Evolutionary conservation across 2,797 vertebrate genomes (phyloP).

Genomic region (Phylloscopus collybita): DNA sequence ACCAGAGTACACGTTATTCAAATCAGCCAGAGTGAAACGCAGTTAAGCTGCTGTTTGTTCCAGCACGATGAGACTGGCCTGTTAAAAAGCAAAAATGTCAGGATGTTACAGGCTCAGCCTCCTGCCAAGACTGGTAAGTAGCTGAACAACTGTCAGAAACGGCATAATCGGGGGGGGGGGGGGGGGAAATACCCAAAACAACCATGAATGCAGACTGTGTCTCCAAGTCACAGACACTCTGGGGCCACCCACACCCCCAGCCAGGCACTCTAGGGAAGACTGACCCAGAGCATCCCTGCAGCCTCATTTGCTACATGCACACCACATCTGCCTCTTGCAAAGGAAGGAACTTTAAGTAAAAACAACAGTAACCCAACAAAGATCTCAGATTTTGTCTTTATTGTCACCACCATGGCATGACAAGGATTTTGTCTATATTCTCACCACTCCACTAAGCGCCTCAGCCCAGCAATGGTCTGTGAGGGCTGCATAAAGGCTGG

Average conservation of each 20-base stretch:
- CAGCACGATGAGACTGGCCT: conserved; percentile 63
- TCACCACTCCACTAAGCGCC: not conserved
- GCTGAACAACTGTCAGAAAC: conserved; percentile 64
- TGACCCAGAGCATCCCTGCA: fast-evolving
- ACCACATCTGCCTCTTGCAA: not conserved
- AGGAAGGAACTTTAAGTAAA: not conserved
- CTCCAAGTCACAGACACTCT: fast-evolving
- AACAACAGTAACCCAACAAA: fast-evolving
- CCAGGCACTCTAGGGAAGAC: not conserved
- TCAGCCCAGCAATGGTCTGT: fast-evolving
- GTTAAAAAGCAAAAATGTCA: conserved; percentile 73
- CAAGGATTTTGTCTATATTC: not conserved
- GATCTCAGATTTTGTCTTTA: not conserved
- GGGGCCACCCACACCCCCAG: not conserved
- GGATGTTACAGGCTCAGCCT: conserved; percentile 65
- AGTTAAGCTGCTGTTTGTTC: conserved; percentile 70
- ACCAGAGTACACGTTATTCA: conserved; percentile 61
- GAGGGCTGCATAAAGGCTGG: not conserved
- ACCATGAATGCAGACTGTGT: not conserved
- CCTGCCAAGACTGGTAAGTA: conserved; percentile 64
- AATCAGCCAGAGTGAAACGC: conserved; percentile 61
- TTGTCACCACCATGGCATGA: not conserved
- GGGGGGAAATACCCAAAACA: not conserved
- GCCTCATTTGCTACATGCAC: not conserved
- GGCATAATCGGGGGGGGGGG: conserved; percentile 4